Evolutionary conservation across 2,797 vertebrate species (phyloP).

Genomic region (Manis crassicaudata): DNA sequence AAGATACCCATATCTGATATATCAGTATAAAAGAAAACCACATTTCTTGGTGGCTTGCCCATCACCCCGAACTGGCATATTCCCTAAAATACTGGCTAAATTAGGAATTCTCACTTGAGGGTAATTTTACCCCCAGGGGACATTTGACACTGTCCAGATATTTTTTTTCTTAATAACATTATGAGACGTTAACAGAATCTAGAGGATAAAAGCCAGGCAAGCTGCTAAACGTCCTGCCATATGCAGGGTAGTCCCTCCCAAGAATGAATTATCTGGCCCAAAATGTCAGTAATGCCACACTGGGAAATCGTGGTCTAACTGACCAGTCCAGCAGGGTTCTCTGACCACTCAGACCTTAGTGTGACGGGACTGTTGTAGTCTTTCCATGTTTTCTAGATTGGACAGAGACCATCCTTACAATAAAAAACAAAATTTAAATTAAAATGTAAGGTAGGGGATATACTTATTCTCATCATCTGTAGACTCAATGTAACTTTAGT

Average conservation of each 20-base stretch:
- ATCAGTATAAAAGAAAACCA: background rate
- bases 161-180: background rate
- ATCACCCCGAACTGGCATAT: background rate
- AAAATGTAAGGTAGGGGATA: background rate
- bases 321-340: background rate
- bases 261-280: background rate
- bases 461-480: background rate
- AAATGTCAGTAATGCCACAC: background rate
- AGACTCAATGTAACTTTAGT: background rate
- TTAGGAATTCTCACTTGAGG: background rate
- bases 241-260: background rate
- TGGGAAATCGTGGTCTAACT: background rate
- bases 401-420: background rate
- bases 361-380: background rate
- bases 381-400: background rate
- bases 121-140: background rate
- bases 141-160: background rate
- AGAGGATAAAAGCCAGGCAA: background rate
- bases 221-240: background rate
- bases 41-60: background rate
- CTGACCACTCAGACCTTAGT: background rate
- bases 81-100: background rate
- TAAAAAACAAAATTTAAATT: background rate
- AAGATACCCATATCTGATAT: background rate
- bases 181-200: background rate